These are phyloP conservation scores for Stichodactyla mertensii DNA, from an alignment of 64 coral and sea anemone genomes.

Conservation along the genomic window DNA sequence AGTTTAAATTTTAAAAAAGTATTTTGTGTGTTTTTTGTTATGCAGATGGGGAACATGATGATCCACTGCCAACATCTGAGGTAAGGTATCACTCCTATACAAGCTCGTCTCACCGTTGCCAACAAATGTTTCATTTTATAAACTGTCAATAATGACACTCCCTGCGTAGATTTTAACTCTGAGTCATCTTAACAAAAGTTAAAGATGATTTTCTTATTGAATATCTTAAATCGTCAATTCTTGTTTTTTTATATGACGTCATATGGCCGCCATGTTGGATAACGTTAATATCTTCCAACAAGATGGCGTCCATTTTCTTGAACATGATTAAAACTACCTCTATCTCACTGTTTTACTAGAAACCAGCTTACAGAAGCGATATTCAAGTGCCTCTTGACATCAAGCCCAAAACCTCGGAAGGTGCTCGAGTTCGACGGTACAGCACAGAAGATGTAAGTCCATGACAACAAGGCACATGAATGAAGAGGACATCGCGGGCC, in stretches of 20 bases:
- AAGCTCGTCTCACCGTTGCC: too few relatives aligned
- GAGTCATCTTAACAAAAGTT: too few relatives aligned
- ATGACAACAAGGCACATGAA: neutral
- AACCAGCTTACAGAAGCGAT: neutral
- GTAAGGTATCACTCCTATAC: neutral
- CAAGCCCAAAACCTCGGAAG: neutral
- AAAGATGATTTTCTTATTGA: too few relatives aligned
- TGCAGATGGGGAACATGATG: neutral
- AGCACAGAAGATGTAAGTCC: slow-evolving; percentile 11
- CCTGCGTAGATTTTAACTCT: too few relatives aligned
- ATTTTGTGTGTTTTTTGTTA: neutral
- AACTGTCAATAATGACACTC: too few relatives aligned
- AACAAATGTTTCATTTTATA: too few relatives aligned
- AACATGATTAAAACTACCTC: neutral
- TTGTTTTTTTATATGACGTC: too few relatives aligned
- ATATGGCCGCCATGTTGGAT: too few relatives aligned
- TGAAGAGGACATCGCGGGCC: too few relatives aligned
- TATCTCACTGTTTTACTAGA: neutral
- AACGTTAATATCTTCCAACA: too few relatives aligned
- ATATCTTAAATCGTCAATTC: too few relatives aligned
- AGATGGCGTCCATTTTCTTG: too few relatives aligned
- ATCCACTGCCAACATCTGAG: neutral
- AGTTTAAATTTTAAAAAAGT: neutral
- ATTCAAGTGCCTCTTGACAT: neutral
- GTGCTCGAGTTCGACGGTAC: neutral